Evolutionary conservation across 2,113 vertebrate genomes (phyloP).

Genomic region (Marmota flaviventris): DNA sequence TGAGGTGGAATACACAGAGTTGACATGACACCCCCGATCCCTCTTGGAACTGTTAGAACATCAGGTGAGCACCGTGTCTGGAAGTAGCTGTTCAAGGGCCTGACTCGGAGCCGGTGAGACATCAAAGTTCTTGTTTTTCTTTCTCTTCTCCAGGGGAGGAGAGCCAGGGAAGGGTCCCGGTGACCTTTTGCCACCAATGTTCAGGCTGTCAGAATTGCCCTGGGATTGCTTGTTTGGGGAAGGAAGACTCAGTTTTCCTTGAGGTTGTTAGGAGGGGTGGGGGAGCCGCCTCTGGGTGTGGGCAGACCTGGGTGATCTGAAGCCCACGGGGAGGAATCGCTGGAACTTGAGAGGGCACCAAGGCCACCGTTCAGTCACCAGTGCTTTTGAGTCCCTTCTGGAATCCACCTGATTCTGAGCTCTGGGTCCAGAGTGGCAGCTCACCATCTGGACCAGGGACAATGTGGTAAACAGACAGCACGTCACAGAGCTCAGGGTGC

Average conservation of each 20-base stretch:
- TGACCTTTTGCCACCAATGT: fast-evolving
- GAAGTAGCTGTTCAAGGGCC: neutral
- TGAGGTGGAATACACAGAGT: fast-evolving
- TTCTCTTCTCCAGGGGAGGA: neutral
- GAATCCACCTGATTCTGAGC: neutral
- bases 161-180: neutral
- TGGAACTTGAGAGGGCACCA: fast-evolving
- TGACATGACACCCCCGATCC: fast-evolving
- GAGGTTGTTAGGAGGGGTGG: fast-evolving
- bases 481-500: neutral
- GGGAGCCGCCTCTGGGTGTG: neutral
- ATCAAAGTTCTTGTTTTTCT: neutral
- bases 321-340: fast-evolving
- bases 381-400: neutral
- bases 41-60: neutral
- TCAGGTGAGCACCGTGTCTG: fast-evolving
- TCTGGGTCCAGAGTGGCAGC: neutral
- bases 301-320: fast-evolving
- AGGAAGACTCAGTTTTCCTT: no score
- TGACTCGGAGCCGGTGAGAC: no score
- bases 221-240: fast-evolving
- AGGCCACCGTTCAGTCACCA: neutral
- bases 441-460: neutral
- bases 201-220: neutral
- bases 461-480: neutral